Base-by-base conservation (phyloP, 1,140 invertebrate genomes). In the Drosophila santomea region DNA sequence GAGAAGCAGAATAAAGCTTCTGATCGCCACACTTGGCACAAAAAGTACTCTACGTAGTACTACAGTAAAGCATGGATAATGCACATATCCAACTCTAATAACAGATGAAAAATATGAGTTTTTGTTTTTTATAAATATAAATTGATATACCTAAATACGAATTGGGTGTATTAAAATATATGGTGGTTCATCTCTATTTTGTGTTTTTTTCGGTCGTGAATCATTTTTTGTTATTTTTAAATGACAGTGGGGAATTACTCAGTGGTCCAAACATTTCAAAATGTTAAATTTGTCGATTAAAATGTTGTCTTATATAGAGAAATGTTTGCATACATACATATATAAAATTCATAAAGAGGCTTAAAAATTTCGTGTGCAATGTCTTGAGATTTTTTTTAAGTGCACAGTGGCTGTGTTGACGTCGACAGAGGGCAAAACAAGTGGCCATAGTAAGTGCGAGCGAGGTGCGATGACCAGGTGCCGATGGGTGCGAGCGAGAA, bases 1-100 rank as follows among this genome's bases (percentile, higher is more conserved):
- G 17, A 23, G 43, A 12, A 15, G 43, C 15, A 20, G 17, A 54
- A 58, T 12, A 48, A 43, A 55, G 47, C 51, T 23, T 25, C 35
- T 43, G 60, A 14, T 60, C 51, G 35, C 45, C 64, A 64, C 60
- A 68, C 64, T 68, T 52, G 64, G 38, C 38, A 59, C 44, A 35
- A 47, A 32, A 64, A 47, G 28, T 36, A 20, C 11, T 8, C 25
- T 28, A 69, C 32, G 7, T 20, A 57, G 45, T 20, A 58, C 14
- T 57, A 72, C 51, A 59, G 68, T 41, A 14, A 14, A 15, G 23
- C 12, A 10, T 25, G 3, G 6, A 4, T 10, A 28, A 28, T n/a
- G 43, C 43, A 11, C 32, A 14, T 38, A 14, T 14, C 0, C 36
- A 39, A 12, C 14, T 39, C 0, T 12, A 4, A 4, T 0, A 1